Evolutionary conservation across 1,140 invertebrate species (phyloP), one percentile per base, ranked within the genome.

Genomic region (Druon quercuslanigerum): DNA sequence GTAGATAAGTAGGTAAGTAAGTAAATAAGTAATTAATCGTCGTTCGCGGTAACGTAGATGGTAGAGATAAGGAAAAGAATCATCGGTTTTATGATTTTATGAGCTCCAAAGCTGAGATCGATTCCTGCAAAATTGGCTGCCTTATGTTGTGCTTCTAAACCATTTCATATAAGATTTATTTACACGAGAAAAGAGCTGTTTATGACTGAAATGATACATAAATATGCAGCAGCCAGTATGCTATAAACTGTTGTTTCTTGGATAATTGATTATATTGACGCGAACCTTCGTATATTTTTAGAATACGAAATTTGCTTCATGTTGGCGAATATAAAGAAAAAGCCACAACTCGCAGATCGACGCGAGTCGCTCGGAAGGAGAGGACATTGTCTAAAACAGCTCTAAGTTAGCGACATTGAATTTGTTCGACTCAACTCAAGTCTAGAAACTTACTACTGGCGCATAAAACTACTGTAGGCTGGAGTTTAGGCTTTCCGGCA

Each of bases 401-500:
- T 87, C 83, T 80, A 71, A 80, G 81, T 73, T 72, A 75, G 75
- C 79, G 82, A 85, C 85, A 86, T 79, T 85, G 84, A 85, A 84
- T 85, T 85, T 82, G 76, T 86, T 83, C 79, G 79, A 84, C 83
- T 84, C 78, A 84, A 86, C 81, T 86, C 77, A 85, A 85, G 75
- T 86, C 84, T 85, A 85, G 86, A 82, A 88, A 87, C 87, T 87
- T 83, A 85, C 86, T 87, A 86, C 83, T 81, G 79, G 83, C 72
- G 74, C 84, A 83, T 83, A 86, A 82, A 83, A 91, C 90, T 91
- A 91, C 89, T 87, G 90, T 87, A 91, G 87, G 87, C 88, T 92
- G 84, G 90, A 90, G 81, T 92, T 92, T 87, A 92, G 87, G 85
- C 90, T 89, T 81, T 94, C 93, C 72, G 93, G 94, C 80, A 95